Evolutionary conservation across 2,888 invertebrate genomes (phyloP).

Genomic region (Congeria kusceri): DNA sequence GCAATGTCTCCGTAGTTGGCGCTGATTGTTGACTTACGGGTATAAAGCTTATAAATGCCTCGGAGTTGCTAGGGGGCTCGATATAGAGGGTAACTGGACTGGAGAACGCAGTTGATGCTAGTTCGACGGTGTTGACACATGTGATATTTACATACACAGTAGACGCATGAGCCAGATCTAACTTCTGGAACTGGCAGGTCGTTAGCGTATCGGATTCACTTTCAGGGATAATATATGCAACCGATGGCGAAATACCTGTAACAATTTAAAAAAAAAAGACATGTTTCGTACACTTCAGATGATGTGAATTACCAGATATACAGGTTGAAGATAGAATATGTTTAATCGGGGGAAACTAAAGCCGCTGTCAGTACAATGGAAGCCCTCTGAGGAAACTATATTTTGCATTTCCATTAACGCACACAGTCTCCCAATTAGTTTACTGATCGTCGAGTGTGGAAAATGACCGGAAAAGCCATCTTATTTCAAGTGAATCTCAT

Average conservation of each 20-base stretch:
- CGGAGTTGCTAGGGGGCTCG: constrained; percentile 13
- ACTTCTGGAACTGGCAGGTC: background rate
- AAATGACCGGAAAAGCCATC: too few relatives aligned
- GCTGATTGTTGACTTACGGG: background rate
- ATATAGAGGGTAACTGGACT: constrained; percentile 4
- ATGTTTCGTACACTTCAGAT: too few relatives aligned
- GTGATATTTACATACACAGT: constrained; percentile 22
- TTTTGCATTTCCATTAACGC: too few relatives aligned
- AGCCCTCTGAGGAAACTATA: too few relatives aligned
- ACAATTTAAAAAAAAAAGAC: background rate
- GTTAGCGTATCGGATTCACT: background rate
- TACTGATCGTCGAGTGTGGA: too few relatives aligned
- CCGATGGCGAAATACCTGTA: constrained; percentile 16
- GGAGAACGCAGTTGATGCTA: constrained; percentile 5
- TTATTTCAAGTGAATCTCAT: too few relatives aligned
- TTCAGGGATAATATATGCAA: constrained; percentile 6
- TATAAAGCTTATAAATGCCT: background rate
- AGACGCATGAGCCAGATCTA: constrained; percentile 18
- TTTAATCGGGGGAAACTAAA: too few relatives aligned
- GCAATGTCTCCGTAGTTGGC: background rate
- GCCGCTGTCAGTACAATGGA: too few relatives aligned
- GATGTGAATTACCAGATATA: background rate
- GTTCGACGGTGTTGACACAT: constrained; percentile 42
- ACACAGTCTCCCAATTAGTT: too few relatives aligned
- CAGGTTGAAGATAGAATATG: too few relatives aligned